Conservation (phyloP, 2,797 vertebrate genomes). For the Menidia menidia region DNA sequence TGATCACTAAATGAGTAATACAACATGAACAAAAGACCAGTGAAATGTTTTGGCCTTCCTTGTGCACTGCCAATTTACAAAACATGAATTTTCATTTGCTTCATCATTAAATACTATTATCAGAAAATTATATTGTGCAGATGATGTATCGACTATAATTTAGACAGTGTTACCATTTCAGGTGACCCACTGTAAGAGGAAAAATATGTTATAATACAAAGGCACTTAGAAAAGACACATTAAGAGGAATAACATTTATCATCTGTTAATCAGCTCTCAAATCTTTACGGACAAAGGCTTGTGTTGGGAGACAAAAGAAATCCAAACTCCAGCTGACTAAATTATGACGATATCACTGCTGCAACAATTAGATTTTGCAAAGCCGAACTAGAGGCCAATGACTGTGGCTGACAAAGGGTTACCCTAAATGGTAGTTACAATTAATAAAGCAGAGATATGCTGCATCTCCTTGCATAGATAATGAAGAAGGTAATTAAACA, state of each 20-base stretch:
- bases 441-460: neutral
- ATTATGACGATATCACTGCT: conserved; percentile 60
- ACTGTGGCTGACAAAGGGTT: conserved; percentile 27
- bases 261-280: conserved; percentile 50
- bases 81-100: neutral
- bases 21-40: neutral
- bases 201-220: conserved; percentile 56
- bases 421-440: neutral
- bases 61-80: neutral
- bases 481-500: conserved; percentile 38
- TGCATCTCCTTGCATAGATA: conserved; percentile 15
- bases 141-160: conserved; percentile 1
- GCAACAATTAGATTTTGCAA: conserved; percentile 31
- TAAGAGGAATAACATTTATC: conserved; percentile 62
- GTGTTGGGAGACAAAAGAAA: conserved; percentile 52
- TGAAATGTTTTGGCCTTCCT: conserved; percentile 1
- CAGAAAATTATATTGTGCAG: conserved; percentile 16
- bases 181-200: conserved; percentile 15
- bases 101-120: neutral
- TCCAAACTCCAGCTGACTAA: conserved; percentile 30
- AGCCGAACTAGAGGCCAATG: conserved; percentile 22
- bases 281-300: conserved; percentile 37
- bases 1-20: neutral
- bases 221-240: conserved; percentile 44
- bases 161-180: conserved; percentile 15